phyloP scores from a whole-genome alignment of 1,140 invertebrate genomes.

The Eriocheir sinensis region DNA sequence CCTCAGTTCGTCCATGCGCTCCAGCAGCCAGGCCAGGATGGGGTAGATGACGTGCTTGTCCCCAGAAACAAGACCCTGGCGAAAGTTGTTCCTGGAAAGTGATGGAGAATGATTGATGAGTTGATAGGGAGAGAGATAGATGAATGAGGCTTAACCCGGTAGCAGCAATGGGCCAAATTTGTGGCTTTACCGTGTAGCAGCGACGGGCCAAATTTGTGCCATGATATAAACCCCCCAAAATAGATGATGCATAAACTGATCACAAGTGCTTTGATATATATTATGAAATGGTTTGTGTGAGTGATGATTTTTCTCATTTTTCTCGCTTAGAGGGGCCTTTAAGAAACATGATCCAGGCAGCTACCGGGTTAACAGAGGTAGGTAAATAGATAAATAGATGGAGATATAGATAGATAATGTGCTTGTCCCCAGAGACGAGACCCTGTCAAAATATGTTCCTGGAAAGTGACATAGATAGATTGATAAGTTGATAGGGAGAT shows the following conservation, averaged over 20 bases:
- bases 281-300: no score
- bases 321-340: no score
- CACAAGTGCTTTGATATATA: no score
- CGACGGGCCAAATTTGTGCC: no score
- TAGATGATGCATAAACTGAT: no score
- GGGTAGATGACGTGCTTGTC: constrained; percentile 89
- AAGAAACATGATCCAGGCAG: no score
- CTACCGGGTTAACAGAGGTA: no score
- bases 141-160: background rate
- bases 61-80: constrained; percentile 80
- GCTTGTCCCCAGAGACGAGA: constrained; percentile 84
- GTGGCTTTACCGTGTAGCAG: no score
- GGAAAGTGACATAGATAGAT: constrained; percentile 47
- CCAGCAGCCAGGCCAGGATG: constrained; percentile 90
- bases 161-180: no score
- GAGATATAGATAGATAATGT: constrained; percentile 89
- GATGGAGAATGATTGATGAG: constrained; percentile 15
- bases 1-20: constrained; percentile 87
- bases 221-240: no score
- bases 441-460: constrained; percentile 80
- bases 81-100: constrained; percentile 75
- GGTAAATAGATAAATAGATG: no score
- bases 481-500: background rate
- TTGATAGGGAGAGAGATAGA: background rate
- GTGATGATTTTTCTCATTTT: no score